phyloP scores from a whole-genome alignment of 2,888 invertebrate species.

The Rugalucina vietnamica region DNA sequence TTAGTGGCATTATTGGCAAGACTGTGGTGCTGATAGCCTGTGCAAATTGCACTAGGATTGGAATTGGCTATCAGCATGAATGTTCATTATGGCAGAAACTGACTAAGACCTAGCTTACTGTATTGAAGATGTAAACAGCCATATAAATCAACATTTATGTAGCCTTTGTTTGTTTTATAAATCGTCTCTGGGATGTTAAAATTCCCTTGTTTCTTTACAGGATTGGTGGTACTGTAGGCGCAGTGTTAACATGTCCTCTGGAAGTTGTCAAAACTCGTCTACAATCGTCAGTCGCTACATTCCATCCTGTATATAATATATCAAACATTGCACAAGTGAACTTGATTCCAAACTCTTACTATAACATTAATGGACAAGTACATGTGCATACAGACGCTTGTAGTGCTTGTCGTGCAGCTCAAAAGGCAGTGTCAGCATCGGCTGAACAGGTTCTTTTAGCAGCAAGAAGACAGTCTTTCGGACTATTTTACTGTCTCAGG shows the following conservation, averaged over 20 bases:
- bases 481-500: slow-evolving; percentile 76
- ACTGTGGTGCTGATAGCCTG: no score
- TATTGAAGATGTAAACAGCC: no score
- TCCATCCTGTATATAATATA: slow-evolving; percentile 67
- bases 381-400: not conserved
- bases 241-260: slow-evolving; percentile 97
- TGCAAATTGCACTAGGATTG: no score
- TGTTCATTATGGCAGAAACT: no score
- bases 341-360: not conserved
- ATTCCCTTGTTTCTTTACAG: slow-evolving; percentile 87
- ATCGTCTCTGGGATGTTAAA: no score
- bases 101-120: no score
- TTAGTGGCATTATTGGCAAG: no score
- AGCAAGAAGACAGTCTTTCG: slow-evolving; percentile 65
- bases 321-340: slow-evolving; percentile 13
- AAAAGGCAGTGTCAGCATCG: slow-evolving; percentile 34
- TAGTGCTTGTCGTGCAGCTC: not conserved
- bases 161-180: no score
- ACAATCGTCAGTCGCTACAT: slow-evolving; percentile 93
- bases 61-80: no score
- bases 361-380: not conserved
- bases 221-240: slow-evolving; percentile 97
- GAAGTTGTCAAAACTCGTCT: slow-evolving; percentile 99
- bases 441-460: slow-evolving; percentile 55
- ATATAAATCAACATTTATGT: no score